Evolutionary conservation across 1,140 invertebrate species (phyloP), one percentile per base, ranked within the genome.

Genomic region (Dendrolimus punctatus): DNA sequence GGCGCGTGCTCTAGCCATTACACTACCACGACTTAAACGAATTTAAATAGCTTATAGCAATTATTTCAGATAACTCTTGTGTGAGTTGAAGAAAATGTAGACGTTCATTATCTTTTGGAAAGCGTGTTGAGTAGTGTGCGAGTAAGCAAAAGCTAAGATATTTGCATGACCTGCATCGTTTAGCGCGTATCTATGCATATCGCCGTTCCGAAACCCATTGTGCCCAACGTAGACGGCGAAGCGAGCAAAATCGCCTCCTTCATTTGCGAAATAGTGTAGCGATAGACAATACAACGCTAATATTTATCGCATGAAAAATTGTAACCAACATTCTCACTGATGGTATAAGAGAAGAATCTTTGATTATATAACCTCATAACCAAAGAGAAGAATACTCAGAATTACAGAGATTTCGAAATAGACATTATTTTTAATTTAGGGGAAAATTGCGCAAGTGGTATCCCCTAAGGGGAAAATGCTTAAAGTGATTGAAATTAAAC

Each of bases 111-210:
- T 3, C 23, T 41, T 53, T 56, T 71, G 68, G 68, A 73, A 73
- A 73, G 63, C 68, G 49, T 51, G 47, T 59, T 67, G 62, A 53
- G 62, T 64, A 62, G 58, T 65, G 64, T 66, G 68, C 63, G 62
- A 67, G 66, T 55, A 60, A 52, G 59, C 36, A 49, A 55, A 50
- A 67, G 46, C 55, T 63, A 23, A 23, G 23, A 23, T 69, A 76
- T 78, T 77, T 68, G 71, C 74, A 79, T 71, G 68, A 58, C 51
- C 63, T 73, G 70, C 66, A 71, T 62, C 66, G 60, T 58, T 76
- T 66, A 61, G 53, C 55, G 63, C 70, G 70, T 81, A 84, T 84
- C 77, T 77, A 71, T 80, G 80, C 73, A 80, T 75, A 84, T 82
- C 71, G 62, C 60, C 63, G 64, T 73, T 68, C 73, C 70, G 67